A percentile compares a stretch with the other conserved stretches of the same genome.
phyloP scores from a whole-genome alignment of 2,888 invertebrate genomes.

The Blomia tropicalis region DNA sequence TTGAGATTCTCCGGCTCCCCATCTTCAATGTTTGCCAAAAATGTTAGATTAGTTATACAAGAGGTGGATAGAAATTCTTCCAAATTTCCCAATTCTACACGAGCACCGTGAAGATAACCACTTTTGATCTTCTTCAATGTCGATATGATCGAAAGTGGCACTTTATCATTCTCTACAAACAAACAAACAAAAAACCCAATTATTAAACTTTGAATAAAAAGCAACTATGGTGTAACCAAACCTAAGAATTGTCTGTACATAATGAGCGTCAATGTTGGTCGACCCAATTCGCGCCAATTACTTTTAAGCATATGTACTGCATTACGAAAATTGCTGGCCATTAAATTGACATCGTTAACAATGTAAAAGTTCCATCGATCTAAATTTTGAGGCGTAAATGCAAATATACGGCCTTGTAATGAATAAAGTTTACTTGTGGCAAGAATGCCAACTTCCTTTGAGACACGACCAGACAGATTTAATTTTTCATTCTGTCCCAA shows the following conservation, averaged over 20 bases:
- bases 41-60: conserved; percentile 89
- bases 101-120: conserved; percentile 95
- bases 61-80: conserved; percentile 92
- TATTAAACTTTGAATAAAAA: neutral
- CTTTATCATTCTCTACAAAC: conserved; percentile 61
- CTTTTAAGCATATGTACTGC: conserved; percentile 95
- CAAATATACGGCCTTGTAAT: conserved; percentile 83
- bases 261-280: conserved; percentile 48
- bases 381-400: conserved; percentile 76
- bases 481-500: conserved; percentile 84
- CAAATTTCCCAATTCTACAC: conserved; percentile 84
- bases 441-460: conserved; percentile 86
- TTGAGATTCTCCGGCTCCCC: conserved; percentile 61
- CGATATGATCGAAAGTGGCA: conserved; percentile 83
- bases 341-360: conserved; percentile 89
- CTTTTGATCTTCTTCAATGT: conserved; percentile 96
- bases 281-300: conserved; percentile 93
- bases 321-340: conserved; percentile 91
- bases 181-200: neutral
- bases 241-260: conserved; percentile 14
- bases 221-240: neutral
- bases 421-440: conserved; percentile 96
- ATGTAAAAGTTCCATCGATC: conserved; percentile 49
- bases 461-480: conserved; percentile 81
- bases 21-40: conserved; percentile 78